Percentiles rank a stretch among this genome's conserved stretches.
Evolutionary conservation across 2,888 invertebrate genomes (phyloP).

Genomic region (Pyrrhosoma nymphula): DNA sequence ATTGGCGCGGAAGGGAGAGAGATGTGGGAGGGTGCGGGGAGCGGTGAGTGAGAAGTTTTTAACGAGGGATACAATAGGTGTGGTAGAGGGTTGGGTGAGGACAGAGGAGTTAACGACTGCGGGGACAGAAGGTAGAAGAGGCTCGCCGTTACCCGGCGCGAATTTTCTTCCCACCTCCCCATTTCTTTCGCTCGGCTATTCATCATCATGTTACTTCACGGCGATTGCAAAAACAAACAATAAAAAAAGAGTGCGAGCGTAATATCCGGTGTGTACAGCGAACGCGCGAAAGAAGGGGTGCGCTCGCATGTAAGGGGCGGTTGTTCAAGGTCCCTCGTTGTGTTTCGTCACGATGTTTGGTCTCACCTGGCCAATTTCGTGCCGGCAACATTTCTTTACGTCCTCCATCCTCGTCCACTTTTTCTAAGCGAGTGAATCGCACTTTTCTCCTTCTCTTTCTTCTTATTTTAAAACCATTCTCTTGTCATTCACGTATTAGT

Average conservation of each 20-base stretch:
- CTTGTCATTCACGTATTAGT: background rate
- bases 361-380: background rate
- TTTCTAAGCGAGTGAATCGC: background rate
- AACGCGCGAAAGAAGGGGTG: background rate
- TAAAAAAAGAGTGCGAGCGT: background rate
- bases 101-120: background rate
- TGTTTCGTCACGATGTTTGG: constrained; percentile 28
- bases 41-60: background rate
- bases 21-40: background rate
- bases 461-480: background rate
- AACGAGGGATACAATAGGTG: no score
- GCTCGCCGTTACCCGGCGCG: background rate
- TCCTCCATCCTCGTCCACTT: background rate
- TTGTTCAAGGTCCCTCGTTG: background rate
- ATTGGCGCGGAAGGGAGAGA: background rate
- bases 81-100: background rate
- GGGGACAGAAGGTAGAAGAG: background rate
- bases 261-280: background rate
- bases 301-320: background rate
- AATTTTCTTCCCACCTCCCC: background rate
- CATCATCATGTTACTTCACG: background rate
- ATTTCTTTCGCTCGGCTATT: background rate
- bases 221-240: background rate
- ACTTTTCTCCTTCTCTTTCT: background rate
- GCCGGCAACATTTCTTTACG: background rate